Evolutionary conservation across 2,797 vertebrate genomes (phyloP), one percentile per base, ranked within the genome.

Genomic region (Hoplostethus mediterraneus): DNA sequence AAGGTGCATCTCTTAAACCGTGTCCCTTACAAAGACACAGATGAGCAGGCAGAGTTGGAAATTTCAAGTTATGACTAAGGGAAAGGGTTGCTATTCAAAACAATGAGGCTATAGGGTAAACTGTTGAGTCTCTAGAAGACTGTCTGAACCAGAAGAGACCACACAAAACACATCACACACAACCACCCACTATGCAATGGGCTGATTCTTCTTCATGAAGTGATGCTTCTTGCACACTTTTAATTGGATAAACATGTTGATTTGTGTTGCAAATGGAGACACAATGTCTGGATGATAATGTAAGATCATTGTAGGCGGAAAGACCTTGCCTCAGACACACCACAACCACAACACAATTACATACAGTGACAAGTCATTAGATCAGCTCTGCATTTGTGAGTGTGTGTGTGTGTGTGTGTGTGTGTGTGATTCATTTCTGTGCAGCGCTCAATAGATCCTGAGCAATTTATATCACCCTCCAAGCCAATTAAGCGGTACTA

Each of bases 311-410:
- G 45, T 57, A 61, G 47, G 11, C 25, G 56, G 33, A 63, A 28
- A 62, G 30, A 84, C 64, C 53, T 65, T n/a, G 42, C 21, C 14
- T 80, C 58, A 36, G 65, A 76, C 57, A 42, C 40, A 31, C 54
- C 31, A 16, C 30, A 65, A 58, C 52, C 64, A 51, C 45, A 67
- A 73, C 49, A 55, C 4, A 81, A 81, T 65, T 73, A 69, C 66
- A 85, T 75, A 75, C 42, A 42, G 51, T 67, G 63, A 84, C 74
- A 82, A 67, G 36, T 70, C 69, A 84, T 73, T 78, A 80, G 42
- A 71, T 21, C 21, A 21, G 21, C 21, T 21, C 28, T 0, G 56
- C 51, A 7, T 47, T 36, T 55, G 13, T 33, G 16, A 25, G 36
- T 5, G 13, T 14, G 49, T 25, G 40, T 13, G 21, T 30, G 36